phyloP scores from a whole-genome alignment of 1,140 invertebrate species.

The Magallana angulata region DNA sequence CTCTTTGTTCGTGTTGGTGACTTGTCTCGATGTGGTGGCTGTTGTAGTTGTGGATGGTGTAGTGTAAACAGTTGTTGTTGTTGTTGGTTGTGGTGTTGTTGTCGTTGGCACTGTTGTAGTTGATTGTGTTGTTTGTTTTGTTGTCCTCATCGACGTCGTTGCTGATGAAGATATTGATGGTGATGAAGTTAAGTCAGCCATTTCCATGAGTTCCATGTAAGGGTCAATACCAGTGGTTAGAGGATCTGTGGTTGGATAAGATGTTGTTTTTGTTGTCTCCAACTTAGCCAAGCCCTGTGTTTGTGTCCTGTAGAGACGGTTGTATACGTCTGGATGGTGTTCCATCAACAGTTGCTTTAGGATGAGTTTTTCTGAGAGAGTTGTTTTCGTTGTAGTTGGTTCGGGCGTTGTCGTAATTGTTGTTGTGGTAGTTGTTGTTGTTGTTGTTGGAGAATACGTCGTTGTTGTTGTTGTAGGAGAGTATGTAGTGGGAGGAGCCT shows the following conservation, averaged over 20 bases:
- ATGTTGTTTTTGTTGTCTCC: neutral
- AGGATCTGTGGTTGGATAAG: neutral
- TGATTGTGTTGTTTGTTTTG: neutral
- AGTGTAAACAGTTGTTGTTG: neutral
- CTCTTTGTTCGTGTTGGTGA: neutral
- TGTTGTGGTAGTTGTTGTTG: neutral
- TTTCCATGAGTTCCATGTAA: neutral
- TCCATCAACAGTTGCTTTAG: neutral
- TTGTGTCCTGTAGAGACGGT: neutral
- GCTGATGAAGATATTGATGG: neutral
- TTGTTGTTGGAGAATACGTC: neutral
- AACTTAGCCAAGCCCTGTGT: neutral
- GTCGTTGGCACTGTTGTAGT: neutral
- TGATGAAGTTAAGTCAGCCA: neutral
- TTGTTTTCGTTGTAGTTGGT: neutral
- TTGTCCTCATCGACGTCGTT: neutral
- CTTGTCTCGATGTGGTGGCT: neutral
- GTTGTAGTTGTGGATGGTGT: neutral
- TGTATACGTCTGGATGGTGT: neutral
- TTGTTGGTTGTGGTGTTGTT: neutral
- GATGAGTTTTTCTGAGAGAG: constrained; percentile 10
- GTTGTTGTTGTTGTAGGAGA: neutral
- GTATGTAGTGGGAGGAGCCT: neutral
- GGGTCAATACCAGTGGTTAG: neutral
- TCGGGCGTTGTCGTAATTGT: neutral